Evolutionary conservation across 2,113 vertebrate genomes (phyloP).

Genomic region (Tapirus terrestris): DNA sequence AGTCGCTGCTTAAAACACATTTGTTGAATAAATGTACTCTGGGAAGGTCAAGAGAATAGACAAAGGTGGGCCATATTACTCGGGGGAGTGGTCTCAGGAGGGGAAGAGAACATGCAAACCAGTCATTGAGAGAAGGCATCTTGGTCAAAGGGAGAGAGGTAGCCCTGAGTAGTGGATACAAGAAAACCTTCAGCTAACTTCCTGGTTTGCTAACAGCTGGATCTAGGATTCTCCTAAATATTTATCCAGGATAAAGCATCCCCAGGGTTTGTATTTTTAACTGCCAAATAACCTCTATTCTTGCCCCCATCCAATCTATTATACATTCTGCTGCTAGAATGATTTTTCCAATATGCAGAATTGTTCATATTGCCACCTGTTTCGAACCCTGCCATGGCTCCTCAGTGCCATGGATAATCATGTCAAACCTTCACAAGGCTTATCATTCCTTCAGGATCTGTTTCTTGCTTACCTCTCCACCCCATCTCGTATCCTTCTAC

Average conservation of each 20-base stretch:
- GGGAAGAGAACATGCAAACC: background rate
- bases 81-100: background rate
- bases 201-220: background rate
- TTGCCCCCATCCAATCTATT: background rate
- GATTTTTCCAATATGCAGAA: background rate
- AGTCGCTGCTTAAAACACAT: background rate
- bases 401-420: accelerated
- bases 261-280: background rate
- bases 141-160: background rate
- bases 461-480: background rate
- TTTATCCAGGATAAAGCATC: background rate
- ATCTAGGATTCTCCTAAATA: background rate
- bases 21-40: background rate
- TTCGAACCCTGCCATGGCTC: background rate
- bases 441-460: background rate
- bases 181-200: background rate
- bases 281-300: background rate
- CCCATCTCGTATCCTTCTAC: background rate
- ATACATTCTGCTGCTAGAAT: background rate
- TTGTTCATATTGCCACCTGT: background rate
- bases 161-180: background rate
- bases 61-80: background rate
- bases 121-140: background rate
- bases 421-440: background rate
- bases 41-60: background rate